These are phyloP conservation scores for Myodes glareolus DNA, from an alignment of 2,113 vertebrate species.

Conservation along the genomic window DNA sequence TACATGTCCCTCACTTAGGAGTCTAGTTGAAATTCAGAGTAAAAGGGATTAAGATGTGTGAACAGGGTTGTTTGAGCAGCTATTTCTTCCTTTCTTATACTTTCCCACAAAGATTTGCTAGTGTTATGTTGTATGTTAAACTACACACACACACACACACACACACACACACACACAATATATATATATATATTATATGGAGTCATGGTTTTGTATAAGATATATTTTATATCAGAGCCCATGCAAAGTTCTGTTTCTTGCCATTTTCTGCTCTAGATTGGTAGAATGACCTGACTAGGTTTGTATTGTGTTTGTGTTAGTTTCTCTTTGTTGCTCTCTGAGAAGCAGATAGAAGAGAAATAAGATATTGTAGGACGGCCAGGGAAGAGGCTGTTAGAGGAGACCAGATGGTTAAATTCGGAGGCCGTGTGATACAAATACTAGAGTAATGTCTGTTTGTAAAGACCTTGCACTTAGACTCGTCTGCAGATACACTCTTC, in stretches of 20 bases:
- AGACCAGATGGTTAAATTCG: neutral
- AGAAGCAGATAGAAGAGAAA: neutral
- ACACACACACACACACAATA: neutral
- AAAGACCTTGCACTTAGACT: too few species aligned
- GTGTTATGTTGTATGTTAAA: neutral
- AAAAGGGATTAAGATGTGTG: neutral
- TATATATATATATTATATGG: neutral
- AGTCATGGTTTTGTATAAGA: neutral
- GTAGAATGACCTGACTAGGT: neutral
- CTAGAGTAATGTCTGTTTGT: neutral
- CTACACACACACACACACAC: too few species aligned
- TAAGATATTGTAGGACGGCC: neutral
- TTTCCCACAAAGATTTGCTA: neutral
- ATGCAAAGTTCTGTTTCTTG: neutral
- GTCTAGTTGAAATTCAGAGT: conserved; percentile 18
- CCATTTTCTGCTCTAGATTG: neutral
- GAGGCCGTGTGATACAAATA: neutral
- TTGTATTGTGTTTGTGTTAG: neutral
- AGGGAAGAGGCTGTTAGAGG: neutral
- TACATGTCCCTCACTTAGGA: neutral
- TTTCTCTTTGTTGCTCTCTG: neutral
- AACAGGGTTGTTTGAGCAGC: conserved; percentile 1
- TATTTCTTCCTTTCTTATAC: neutral
- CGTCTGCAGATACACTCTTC: too few species aligned
- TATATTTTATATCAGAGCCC: conserved; percentile 6